Evolutionary conservation across 2,113 vertebrate genomes (phyloP).

Genomic region (Salvator merianae): DNA sequence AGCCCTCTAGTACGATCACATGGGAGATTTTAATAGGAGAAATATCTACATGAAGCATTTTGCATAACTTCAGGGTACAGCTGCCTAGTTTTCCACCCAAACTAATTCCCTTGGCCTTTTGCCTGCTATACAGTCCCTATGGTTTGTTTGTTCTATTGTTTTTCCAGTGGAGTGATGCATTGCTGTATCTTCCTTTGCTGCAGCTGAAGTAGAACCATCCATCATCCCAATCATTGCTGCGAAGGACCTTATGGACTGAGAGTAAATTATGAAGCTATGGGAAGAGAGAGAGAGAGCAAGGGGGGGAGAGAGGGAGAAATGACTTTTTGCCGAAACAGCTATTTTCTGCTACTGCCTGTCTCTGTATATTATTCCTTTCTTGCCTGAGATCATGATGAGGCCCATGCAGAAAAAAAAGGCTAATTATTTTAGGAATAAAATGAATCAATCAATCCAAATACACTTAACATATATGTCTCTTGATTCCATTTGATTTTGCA

Average conservation of each 20-base stretch:
- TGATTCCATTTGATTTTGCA: constrained; percentile 62
- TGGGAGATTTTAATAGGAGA: constrained; percentile 16
- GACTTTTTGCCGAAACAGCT: constrained; percentile 64
- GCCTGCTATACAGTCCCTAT: constrained; percentile 62
- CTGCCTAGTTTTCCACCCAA: constrained; percentile 55
- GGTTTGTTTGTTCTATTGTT: constrained; percentile 70
- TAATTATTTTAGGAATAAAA: constrained; percentile 70
- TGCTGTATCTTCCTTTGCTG: constrained; percentile 56
- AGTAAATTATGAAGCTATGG: constrained; percentile 77
- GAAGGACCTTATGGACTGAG: constrained; percentile 76
- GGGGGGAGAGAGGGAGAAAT: background rate
- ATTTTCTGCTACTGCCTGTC: constrained; percentile 56
- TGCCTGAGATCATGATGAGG: constrained; percentile 60
- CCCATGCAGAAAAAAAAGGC: constrained; percentile 55
- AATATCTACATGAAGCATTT: constrained; percentile 47
- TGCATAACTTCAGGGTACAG: constrained; percentile 43
- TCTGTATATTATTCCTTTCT: constrained; percentile 51
- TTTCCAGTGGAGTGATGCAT: constrained; percentile 73
- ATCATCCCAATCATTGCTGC: constrained; percentile 75
- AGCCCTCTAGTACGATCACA: constrained; percentile 29
- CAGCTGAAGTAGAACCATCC: constrained; percentile 75
- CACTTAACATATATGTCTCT: constrained; percentile 64
- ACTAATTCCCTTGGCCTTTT: constrained; percentile 64
- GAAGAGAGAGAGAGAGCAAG: constrained; percentile 44
- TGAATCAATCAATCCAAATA: constrained; percentile 73